Percentiles rank a stretch among this genome's conserved stretches.
phyloP scores from a whole-genome alignment of 1,140 invertebrate genomes.

The Bemisia tabaci region DNA sequence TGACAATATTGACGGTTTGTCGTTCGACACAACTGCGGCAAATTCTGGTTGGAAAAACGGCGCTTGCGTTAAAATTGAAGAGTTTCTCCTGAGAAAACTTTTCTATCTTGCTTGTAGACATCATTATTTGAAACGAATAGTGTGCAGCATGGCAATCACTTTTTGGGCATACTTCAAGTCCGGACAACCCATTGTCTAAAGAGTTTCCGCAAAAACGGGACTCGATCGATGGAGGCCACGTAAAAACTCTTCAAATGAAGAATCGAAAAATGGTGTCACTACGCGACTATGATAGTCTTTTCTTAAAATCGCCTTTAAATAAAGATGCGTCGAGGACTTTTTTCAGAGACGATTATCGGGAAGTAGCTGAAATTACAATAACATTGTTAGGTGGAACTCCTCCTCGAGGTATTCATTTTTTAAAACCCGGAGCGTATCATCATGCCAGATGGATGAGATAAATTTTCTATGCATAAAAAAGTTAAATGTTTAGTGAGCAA shows the following conservation, averaged over 20 bases:
- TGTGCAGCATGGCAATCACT: constrained; percentile 5
- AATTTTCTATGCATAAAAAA: constrained; percentile 17
- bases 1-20: constrained; percentile 3
- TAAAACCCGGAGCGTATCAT: constrained; percentile 8
- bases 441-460: constrained; percentile 18
- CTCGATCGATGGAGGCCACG: constrained; percentile 17
- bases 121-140: constrained; percentile 8
- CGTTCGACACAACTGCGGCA: constrained; percentile 7
- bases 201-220: constrained; percentile 21
- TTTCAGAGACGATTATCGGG: constrained; percentile 11
- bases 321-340: neutral
- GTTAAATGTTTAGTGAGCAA: constrained; percentile 16
- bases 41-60: constrained; percentile 7
- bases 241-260: constrained; percentile 13
- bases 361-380: constrained; percentile 9
- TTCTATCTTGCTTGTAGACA: constrained; percentile 11
- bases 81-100: constrained; percentile 7
- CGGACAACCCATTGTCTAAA: constrained; percentile 17
- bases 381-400: constrained; percentile 12
- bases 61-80: constrained; percentile 7
- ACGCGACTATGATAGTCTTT: constrained; percentile 15
- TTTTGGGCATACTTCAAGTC: constrained; percentile 9
- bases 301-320: neutral
- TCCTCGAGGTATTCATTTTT: constrained; percentile 13
- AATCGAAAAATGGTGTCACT: constrained; percentile 3